Base-by-base conservation (phyloP, 2,113 vertebrate genomes). In the Pachypanchax playfairii region DNA sequence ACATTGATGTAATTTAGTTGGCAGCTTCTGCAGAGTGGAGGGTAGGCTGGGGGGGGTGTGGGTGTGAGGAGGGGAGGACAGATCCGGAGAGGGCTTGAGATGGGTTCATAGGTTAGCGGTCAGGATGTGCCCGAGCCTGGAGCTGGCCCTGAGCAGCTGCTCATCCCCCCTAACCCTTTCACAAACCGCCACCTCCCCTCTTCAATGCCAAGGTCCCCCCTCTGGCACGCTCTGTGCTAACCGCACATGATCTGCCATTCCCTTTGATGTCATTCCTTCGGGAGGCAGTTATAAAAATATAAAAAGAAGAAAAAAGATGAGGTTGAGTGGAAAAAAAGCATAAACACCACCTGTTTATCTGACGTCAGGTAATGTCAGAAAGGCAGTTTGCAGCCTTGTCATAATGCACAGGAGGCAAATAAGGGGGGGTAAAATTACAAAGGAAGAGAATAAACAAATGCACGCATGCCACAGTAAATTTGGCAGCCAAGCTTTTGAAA, bases 261-360 rank as follows among this genome's bases (percentile, higher is more conserved):
- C 77, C 85, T 90, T 88, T 90, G 82, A 91, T 81, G 86, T 75
- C 71, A 70, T 67, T 83, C 85, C 82, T 84, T 59, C 0, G 85
- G 85, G 89, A 88, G 60, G 66, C 15, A 2, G 69, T 56, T 73
- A 62, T 57, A 48, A 73, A 73, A 68, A 50, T 47, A 59, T 64
- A 58, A 55, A 57, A 44, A 20, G 20, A 24, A 49, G 46, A 58
- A 80, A 68, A 62, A 59, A 36, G 20, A 70, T 17, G 35, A 43
- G 31, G 51, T 48, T 49, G 65, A 74, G 46, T 39, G 35, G 51
- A 66, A 76, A 65, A 77, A 75, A 77, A 74, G 58, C 68, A 53
- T 80, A 84, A 90, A 91, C 87, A 89, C 86, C 86, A 89, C 87
- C 89, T 91, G 90, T 89, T 88, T 88, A 82, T 84, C 81, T 66